phyloP scores from a whole-genome alignment of 1,140 invertebrate genomes.

The Drosophila sturtevanti region DNA sequence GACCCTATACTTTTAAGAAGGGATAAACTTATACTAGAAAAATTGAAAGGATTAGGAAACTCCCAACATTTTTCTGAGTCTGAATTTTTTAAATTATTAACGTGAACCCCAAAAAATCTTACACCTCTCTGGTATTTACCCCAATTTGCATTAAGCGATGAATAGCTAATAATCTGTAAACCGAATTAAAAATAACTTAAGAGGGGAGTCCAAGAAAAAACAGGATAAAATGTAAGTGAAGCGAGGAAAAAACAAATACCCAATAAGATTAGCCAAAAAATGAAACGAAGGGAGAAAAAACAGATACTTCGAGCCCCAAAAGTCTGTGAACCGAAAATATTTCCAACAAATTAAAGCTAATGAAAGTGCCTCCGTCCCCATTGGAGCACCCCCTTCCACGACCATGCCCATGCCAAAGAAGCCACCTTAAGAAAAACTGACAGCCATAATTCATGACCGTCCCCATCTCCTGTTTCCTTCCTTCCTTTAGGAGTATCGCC shows the following conservation, averaged over 20 bases:
- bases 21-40: too few relatives aligned
- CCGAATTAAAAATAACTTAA: conserved; percentile 71
- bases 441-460: conserved; percentile 75
- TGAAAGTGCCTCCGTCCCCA: conserved; percentile 62
- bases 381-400: too few relatives aligned
- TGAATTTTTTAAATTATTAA: not conserved
- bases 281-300: conserved; percentile 8
- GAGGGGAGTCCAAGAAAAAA: conserved; percentile 56
- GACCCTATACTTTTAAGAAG: too few relatives aligned
- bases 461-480: conserved; percentile 12
- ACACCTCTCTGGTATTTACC: conserved; percentile 48
- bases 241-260: conserved; percentile 44
- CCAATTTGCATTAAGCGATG: conserved; percentile 74
- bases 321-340: conserved; percentile 60
- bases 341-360: conserved; percentile 81
- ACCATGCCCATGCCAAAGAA: not conserved
- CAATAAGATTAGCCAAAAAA: conserved; percentile 31
- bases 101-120: not conserved
- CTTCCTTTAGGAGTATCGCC: conserved; percentile 20
- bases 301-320: not conserved
- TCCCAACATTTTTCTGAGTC: conserved; percentile 16
- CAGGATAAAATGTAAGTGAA: conserved; percentile 6
- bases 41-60: too few relatives aligned
- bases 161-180: conserved; percentile 81
- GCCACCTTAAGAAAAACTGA: conserved; percentile 75